These are phyloP conservation scores for Spermophilus dauricus DNA, from an alignment of 2,113 vertebrate species.

Conservation along the genomic window DNA sequence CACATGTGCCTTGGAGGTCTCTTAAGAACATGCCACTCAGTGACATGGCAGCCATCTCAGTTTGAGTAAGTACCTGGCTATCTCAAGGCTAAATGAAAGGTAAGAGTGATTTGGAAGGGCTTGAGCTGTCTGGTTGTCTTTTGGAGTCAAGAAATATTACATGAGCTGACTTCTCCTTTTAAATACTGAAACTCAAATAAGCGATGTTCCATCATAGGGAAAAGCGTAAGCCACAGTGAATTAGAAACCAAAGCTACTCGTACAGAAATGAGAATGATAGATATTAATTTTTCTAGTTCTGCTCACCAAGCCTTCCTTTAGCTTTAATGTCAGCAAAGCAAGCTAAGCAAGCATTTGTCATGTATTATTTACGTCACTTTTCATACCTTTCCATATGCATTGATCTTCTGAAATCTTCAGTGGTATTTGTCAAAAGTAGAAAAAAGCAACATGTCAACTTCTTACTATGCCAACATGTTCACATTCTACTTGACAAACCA, in stretches of 20 bases:
- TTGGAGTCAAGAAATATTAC: not conserved
- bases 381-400: slow-evolving; percentile 10
- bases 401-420: slow-evolving; percentile 26
- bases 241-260: not conserved
- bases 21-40: too few species aligned
- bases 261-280: not conserved
- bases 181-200: not conserved
- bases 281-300: not conserved
- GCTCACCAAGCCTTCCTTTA: not conserved
- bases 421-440: not conserved
- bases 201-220: not conserved
- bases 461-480: slow-evolving; percentile 23
- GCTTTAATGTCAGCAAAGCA: not conserved
- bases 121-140: not conserved
- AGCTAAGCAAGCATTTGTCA: not conserved
- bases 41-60: too few species aligned
- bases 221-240: not conserved
- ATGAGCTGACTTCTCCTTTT: not conserved
- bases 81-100: not conserved
- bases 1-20: not conserved
- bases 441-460: slow-evolving; percentile 63
- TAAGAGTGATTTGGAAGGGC: not conserved
- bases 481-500: slow-evolving; percentile 36
- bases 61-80: too few species aligned
- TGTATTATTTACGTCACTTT: not conserved